These are phyloP conservation scores for Oncorhynchus kisutch DNA, from an alignment of 2,113 vertebrate species.

Conservation along the genomic window DNA sequence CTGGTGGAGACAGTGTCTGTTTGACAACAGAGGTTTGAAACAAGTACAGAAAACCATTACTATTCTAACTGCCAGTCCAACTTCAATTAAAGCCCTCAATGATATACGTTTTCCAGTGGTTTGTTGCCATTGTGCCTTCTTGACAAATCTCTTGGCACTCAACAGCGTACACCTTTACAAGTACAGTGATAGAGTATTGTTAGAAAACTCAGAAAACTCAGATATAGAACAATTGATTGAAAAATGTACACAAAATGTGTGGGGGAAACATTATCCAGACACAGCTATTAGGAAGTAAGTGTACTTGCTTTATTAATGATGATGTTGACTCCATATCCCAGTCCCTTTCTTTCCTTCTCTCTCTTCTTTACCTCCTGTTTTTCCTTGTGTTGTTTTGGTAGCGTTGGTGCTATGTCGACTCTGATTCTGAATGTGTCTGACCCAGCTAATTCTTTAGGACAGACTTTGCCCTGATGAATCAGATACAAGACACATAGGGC, in stretches of 20 bases:
- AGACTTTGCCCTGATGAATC: conserved; percentile 60
- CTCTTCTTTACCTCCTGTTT: not conserved
- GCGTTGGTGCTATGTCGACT: too few species aligned
- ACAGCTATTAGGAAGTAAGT: not conserved
- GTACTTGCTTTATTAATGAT: conserved; percentile 72
- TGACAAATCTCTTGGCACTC: too few species aligned
- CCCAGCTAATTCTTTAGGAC: conserved; percentile 7
- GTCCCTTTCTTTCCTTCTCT: not conserved
- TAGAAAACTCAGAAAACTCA: not conserved
- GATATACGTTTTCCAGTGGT: too few species aligned
- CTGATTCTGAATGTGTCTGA: conserved; percentile 18
- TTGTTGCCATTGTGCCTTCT: too few species aligned
- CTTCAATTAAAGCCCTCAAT: too few species aligned
- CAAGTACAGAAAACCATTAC: too few species aligned
- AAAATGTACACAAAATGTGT: not conserved
- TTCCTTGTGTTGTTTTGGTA: not conserved
- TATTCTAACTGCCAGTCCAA: too few species aligned
- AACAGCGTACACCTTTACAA: too few species aligned
- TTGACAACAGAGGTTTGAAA: too few species aligned
- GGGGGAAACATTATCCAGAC: too few species aligned
- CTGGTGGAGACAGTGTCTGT: too few species aligned
- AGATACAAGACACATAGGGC: conserved; percentile 41
- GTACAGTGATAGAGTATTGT: not conserved
- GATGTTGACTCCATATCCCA: conserved; percentile 70
- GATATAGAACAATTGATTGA: not conserved